Percentiles rank a stretch among this genome's conserved stretches.
These are phyloP conservation scores for Buathra laborator DNA, from an alignment of 2,888 invertebrate species.

Conservation along the genomic window DNA sequence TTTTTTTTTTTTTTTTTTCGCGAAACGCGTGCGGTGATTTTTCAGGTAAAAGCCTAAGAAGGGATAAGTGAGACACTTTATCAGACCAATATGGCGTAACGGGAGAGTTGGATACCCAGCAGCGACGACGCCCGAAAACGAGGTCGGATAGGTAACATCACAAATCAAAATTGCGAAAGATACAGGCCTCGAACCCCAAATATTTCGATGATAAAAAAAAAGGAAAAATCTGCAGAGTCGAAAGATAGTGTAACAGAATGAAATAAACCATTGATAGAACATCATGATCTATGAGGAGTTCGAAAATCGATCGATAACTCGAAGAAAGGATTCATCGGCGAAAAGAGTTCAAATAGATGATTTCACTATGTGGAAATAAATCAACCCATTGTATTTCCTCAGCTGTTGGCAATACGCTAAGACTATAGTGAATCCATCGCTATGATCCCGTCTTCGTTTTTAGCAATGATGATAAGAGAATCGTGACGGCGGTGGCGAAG, in stretches of 20 bases:
- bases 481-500: conserved; percentile 2
- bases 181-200: background rate
- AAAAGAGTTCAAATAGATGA: background rate
- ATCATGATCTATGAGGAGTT: background rate
- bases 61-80: conserved; percentile 20
- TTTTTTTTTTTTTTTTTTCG: background rate
- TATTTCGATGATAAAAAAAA: background rate
- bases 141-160: background rate
- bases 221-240: background rate
- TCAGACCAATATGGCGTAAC: background rate
- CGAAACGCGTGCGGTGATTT: conserved; percentile 9
- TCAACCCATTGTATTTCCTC: conserved; percentile 9
- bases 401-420: background rate
- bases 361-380: background rate
- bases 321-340: background rate
- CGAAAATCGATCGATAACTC: background rate
- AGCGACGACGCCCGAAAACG: background rate
- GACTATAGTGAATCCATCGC: background rate
- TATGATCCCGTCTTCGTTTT: conserved; percentile 6
- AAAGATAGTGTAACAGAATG: background rate
- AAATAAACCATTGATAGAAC: background rate
- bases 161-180: background rate
- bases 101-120: background rate
- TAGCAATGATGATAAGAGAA: conserved; percentile 2
- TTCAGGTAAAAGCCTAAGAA: conserved; percentile 14